These are phyloP conservation scores for Steinernema khuongi DNA, from an alignment of 1,140 invertebrate species.

Conservation along the genomic window DNA sequence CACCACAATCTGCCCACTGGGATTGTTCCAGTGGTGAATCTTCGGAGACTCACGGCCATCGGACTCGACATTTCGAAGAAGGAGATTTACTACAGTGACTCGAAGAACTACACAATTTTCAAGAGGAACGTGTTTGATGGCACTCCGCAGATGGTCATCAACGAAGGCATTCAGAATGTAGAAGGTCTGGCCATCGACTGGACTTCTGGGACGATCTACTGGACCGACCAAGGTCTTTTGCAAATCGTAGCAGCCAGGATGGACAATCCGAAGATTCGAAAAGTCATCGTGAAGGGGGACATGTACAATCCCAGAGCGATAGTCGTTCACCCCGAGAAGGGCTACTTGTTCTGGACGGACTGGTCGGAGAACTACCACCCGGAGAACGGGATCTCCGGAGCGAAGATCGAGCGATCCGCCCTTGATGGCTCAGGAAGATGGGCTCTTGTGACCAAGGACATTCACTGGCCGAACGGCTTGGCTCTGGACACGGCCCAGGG, in stretches of 20 bases:
- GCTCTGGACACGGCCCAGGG: constrained; percentile 61
- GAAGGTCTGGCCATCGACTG: constrained; percentile 80
- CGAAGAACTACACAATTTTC: constrained; percentile 10
- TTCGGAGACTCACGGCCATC: background rate
- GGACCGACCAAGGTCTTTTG: constrained; percentile 70
- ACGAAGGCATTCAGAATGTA: constrained; percentile 60
- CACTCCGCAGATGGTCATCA: background rate
- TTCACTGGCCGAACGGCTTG: constrained; percentile 66
- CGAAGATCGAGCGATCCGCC: constrained; percentile 62
- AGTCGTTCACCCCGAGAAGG: constrained; percentile 67
- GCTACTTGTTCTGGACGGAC: constrained; percentile 64
- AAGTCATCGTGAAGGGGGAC: constrained; percentile 63
- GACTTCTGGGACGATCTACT: constrained; percentile 76
- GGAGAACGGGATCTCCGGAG: constrained; percentile 38
- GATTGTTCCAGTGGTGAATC: background rate
- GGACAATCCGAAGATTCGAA: constrained; percentile 62
- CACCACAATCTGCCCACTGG: background rate
- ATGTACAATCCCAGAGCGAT: constrained; percentile 67
- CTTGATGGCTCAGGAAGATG: constrained; percentile 63
- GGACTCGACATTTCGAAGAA: background rate
- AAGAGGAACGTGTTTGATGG: background rate
- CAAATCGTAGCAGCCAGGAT: constrained; percentile 67
- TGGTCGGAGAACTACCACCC: constrained; percentile 56
- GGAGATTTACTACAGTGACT: background rate
- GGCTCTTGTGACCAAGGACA: constrained; percentile 57